Conservation (phyloP, 2,888 invertebrate genomes). For the Drosophila mulleri region DNA sequence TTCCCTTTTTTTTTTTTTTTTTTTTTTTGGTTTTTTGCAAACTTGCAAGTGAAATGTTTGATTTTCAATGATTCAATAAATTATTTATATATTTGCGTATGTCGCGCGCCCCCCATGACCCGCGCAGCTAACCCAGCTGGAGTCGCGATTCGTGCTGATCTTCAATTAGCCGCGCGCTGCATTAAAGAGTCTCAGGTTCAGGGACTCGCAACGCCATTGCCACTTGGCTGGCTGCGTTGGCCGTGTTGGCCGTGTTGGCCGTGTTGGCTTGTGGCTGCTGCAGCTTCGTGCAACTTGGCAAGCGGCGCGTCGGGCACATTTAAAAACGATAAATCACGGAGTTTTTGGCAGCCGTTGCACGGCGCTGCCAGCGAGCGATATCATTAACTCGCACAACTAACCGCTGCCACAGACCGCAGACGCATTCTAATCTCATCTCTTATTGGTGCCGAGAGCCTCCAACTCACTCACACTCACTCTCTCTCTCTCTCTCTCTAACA, state of each 20-base stretch:
- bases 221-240: slow-evolving; percentile 29
- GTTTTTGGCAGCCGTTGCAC: slow-evolving; percentile 69
- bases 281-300: slow-evolving; percentile 44
- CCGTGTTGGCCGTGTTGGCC: background rate
- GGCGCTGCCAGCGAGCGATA: slow-evolving; percentile 46
- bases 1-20: slow-evolving; percentile 1
- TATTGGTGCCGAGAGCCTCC: slow-evolving; percentile 16
- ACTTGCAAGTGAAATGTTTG: slow-evolving; percentile 82
- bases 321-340: slow-evolving; percentile 74
- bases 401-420: slow-evolving; percentile 42
- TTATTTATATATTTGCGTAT: slow-evolving; percentile 79
- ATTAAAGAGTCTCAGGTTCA: slow-evolving; percentile 39
- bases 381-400: slow-evolving; percentile 71
- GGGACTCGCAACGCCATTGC: slow-evolving; percentile 13
- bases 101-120: slow-evolving; percentile 14
- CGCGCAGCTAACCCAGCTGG: background rate
- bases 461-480: background rate
- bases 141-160: slow-evolving; percentile 52
- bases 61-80: slow-evolving; percentile 82
- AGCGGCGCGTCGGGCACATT: slow-evolving; percentile 65
- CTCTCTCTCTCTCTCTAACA: slow-evolving; percentile 77
- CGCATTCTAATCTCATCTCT: slow-evolving; percentile 59
- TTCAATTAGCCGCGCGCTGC: slow-evolving; percentile 64
- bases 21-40: slow-evolving; percentile 35
- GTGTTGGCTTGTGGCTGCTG: slow-evolving; percentile 9